Base-by-base conservation (phyloP, 2,113 vertebrate genomes). In the Geococcyx californianus region DNA sequence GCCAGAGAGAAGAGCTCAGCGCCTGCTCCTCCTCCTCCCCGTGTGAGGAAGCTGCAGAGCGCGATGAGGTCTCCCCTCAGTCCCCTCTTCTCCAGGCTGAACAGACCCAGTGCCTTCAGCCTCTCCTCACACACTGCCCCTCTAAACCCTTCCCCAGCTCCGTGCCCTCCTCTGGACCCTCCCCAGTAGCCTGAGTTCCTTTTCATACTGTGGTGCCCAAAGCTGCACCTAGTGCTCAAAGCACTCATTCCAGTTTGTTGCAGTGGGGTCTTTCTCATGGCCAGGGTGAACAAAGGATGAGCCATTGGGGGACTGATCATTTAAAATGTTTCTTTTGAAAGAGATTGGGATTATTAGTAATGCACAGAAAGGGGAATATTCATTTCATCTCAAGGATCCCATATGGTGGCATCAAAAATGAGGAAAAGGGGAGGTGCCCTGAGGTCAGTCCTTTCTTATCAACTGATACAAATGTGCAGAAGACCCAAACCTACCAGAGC, bases 381-480 rank as follows among this genome's bases (percentile, higher is more conserved):
- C 5, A 8, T 40, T 56, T 40, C 58, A 78, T 47, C 54, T 45
- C 25, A 11, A 52, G 51, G 34, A 19, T 63, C 13, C 31, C 2
- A 0, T 9, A 26, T 68, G 67, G 23, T 72, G 49, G 31, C 79
- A 34, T 54, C 44, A 84, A 81, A 78, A 87, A 16, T 45, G 55
- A 78, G 81, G 74, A 31, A 15, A 4, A 66, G 34, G 47, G 47
- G 40, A n/a, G n/a, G n/a, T n/a, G n/a, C n/a, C n/a, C n/a, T n/a
- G 23, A 51, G 73, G 16, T 76, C 79, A 74, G 40, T 72, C 72
- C 44, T 89, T 84, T 56, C 47, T 84, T n/a, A 58, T 11, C 21
- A 6, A 2, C 47, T 42, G 29, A 1, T 2, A 7, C 11, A 2
- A 8, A 0, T 36, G n/a, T 76, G 73, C 52, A 75, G 70, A 55